A percentile compares a stretch with the other conserved stretches of the same genome.
Conservation (phyloP, 2,113 vertebrate genomes). For the Heloderma charlesbogerti region DNA sequence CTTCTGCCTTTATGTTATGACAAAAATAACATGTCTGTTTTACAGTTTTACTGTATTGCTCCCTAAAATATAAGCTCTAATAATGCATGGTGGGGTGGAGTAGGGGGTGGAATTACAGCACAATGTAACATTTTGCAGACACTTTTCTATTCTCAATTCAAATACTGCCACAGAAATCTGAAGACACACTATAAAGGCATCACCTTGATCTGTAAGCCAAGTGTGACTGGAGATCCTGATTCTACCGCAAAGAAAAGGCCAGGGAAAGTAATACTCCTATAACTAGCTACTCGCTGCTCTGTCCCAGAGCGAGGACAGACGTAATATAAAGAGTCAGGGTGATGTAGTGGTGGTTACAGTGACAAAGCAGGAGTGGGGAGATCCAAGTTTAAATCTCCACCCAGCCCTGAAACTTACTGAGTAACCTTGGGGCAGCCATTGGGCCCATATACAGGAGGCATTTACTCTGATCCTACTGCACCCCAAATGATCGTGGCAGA, state of each 20-base stretch:
- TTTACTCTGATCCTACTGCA: too few species aligned
- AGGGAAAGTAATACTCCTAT: conserved; percentile 4
- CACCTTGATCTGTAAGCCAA: conserved; percentile 44
- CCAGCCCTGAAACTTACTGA: background rate
- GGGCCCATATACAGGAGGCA: too few species aligned
- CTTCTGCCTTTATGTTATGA: conserved; percentile 16
- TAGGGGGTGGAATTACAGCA: background rate
- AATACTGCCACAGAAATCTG: conserved; percentile 38
- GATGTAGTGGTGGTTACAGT: background rate
- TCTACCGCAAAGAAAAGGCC: background rate
- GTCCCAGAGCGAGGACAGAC: background rate
- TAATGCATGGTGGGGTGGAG: conserved; percentile 38
- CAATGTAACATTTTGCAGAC: conserved; percentile 48
- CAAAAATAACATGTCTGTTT: conserved; percentile 53
- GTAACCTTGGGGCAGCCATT: background rate
- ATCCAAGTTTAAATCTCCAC: background rate
- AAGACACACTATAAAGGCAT: conserved; percentile 35
- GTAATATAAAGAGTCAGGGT: background rate
- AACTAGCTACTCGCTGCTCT: conserved; percentile 39
- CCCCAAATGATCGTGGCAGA: too few species aligned
- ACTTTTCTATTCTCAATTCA: background rate
- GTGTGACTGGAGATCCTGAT: background rate
- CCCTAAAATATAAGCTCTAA: conserved; percentile 46
- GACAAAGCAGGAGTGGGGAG: background rate
- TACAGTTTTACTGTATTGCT: conserved; percentile 53